A percentile compares a stretch with the other conserved stretches of the same genome.
These are phyloP conservation scores for Periphyllus acericola DNA, from an alignment of 2,888 invertebrate genomes.

Conservation along the genomic window DNA sequence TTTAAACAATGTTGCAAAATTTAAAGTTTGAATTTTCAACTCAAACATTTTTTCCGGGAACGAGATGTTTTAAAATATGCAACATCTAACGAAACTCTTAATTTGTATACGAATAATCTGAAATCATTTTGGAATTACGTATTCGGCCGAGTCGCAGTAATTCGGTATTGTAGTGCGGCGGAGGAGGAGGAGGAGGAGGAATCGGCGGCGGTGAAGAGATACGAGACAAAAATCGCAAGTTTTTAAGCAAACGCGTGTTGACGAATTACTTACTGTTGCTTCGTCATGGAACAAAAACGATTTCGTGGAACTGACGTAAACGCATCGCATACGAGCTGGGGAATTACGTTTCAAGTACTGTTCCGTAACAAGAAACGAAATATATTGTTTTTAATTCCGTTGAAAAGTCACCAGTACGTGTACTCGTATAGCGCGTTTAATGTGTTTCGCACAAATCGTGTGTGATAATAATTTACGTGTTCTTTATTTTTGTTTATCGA, in stretches of 20 bases:
- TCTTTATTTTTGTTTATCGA: too few species aligned
- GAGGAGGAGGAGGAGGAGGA: too few species aligned
- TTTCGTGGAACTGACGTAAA: background rate
- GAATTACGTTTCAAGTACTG: too few species aligned
- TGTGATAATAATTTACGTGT: too few species aligned
- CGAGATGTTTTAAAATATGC: background rate
- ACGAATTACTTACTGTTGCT: background rate
- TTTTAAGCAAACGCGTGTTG: background rate
- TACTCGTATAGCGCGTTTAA: too few species aligned
- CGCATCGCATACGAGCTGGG: too few species aligned
- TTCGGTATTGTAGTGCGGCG: background rate
- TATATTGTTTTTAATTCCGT: too few species aligned
- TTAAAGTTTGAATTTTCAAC: background rate
- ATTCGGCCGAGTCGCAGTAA: background rate
- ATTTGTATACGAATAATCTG: background rate
- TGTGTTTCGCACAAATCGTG: too few species aligned
- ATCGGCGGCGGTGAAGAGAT: too few species aligned
- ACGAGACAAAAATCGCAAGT: background rate
- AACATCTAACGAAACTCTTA: background rate
- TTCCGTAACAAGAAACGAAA: too few species aligned
- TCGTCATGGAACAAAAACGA: background rate
- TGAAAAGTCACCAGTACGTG: too few species aligned
- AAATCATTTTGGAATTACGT: background rate
- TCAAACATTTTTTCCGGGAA: background rate
- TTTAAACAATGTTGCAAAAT: background rate